Base-by-base conservation (phyloP, 2,797 vertebrate genomes). In the Pseudomugil tenellus region DNA sequence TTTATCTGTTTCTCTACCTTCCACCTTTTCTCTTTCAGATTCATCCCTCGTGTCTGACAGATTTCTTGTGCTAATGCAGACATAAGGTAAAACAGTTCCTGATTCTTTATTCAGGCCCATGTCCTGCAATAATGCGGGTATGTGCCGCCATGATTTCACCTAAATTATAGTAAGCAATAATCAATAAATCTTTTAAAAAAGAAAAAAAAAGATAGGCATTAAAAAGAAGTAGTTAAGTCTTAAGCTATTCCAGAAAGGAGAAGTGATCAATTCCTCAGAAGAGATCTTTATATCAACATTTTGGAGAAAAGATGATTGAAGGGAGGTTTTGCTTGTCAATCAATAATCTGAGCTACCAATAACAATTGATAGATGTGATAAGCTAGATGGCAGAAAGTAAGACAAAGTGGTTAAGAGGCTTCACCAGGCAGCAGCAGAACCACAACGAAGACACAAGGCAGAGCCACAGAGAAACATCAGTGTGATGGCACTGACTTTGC, bases 161-260 rank as follows among this genome's bases (percentile, higher is more conserved):
- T 86, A 74, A 89, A 77, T 89, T 91, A 91, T 60, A 94, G 93
- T 84, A 89, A 94, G 80, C 25, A 78, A 81, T 31, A 65, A 92
- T 91, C 69, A 87, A 86, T 90, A 93, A 91, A 90, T 87, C 92
- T 74, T 87, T 86, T 87, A 93, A 93, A 91, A 88, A 68, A 64
- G 12, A 0, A 58, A 54, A 14, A 94, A 35, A 91, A 87, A 90
- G 91, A 85, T 85, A 90, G 86, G 92, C 86, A 91, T 92, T 91
- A 94, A 92, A 94, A 95, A 95, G 84, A 87, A 91, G 93, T 86
- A 93, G 94, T 94, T 58, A 4, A 94, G 95, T 95, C 93, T 94
- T 94, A 93, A 91, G 77, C 81, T 83, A 87, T 93, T 91, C 87
- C 89, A 91, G 58, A 93, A 94, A 91, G 67, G 68, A 77, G 80